Percentiles rank a stretch among this genome's conserved stretches.
Conservation (phyloP, 2,113 vertebrate genomes). For the Spilogale gracilis region DNA sequence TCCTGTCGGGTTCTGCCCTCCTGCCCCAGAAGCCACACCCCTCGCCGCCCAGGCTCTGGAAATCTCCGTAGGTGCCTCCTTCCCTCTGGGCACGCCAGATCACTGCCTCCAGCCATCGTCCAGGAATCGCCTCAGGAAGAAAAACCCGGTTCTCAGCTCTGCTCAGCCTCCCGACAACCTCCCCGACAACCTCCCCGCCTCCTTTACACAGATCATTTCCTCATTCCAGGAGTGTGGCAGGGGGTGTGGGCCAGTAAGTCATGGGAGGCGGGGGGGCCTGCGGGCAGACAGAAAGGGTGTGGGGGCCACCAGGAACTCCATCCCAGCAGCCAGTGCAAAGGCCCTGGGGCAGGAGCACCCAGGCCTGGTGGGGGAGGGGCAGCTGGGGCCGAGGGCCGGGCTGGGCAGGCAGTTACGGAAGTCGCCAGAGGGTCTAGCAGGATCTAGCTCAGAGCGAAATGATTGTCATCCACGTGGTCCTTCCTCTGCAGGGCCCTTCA, state of each 20-base stretch:
- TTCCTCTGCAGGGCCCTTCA: not conserved
- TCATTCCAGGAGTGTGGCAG: not conserved
- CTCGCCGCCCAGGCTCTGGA: not conserved
- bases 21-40: not conserved
- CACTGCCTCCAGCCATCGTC: not conserved
- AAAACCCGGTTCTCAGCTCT: not conserved
- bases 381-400: not conserved
- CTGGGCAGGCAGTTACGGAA: not conserved
- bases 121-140: fast-evolving
- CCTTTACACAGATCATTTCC: too few relatives aligned
- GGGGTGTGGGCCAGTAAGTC: not conserved
- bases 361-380: too few relatives aligned
- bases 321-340: not conserved
- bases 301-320: not conserved
- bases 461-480: not conserved
- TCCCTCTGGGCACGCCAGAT: fast-evolving
- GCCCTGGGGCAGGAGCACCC: not conserved
- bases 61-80: fast-evolving
- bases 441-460: not conserved
- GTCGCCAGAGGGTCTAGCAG: not conserved
- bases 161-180: too few relatives aligned
- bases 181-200: too few relatives aligned
- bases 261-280: fast-evolving
- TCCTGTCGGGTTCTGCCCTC: not conserved
- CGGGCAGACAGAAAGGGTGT: not conserved